These are phyloP conservation scores for Clunio marinus DNA, from an alignment of 2,888 invertebrate species.

Conservation along the genomic window DNA sequence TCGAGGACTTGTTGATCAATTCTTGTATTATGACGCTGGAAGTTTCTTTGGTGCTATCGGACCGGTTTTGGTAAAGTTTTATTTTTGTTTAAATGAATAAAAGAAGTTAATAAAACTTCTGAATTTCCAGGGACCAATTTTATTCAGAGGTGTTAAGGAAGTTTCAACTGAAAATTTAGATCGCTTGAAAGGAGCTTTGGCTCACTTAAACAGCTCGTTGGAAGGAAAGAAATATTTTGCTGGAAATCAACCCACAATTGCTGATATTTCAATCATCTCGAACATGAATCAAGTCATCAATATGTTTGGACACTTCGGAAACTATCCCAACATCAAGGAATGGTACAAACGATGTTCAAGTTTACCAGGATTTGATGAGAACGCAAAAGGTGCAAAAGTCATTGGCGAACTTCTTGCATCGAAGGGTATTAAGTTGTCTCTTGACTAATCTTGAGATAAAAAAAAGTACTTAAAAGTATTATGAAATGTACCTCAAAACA, in stretches of 20 bases:
- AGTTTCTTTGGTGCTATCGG: no score
- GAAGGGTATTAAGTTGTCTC: no score
- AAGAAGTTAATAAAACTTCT: neutral
- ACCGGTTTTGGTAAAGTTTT: no score
- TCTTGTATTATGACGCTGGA: conserved; percentile 60
- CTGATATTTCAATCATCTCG: conserved; percentile 49
- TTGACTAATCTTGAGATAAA: no score
- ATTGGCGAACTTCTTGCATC: neutral
- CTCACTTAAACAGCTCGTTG: conserved; percentile 47
- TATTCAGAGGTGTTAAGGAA: neutral
- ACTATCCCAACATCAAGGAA: conserved; percentile 40
- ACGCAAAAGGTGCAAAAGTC: conserved; percentile 56
- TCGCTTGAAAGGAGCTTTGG: conserved; percentile 45
- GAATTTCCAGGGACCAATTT: neutral
- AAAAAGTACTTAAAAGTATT: no score
- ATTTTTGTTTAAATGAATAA: no score
- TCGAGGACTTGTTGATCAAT: conserved; percentile 57
- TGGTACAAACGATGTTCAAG: conserved; percentile 59
- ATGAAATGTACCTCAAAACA: no score
- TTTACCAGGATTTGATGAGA: conserved; percentile 59
- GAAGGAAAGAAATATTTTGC: conserved; percentile 48
- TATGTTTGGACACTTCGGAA: neutral
- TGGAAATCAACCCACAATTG: conserved; percentile 51
- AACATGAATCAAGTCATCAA: neutral
- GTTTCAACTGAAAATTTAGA: neutral